Base-by-base conservation (phyloP, 2,888 invertebrate species). In the Drosophila siamana region DNA sequence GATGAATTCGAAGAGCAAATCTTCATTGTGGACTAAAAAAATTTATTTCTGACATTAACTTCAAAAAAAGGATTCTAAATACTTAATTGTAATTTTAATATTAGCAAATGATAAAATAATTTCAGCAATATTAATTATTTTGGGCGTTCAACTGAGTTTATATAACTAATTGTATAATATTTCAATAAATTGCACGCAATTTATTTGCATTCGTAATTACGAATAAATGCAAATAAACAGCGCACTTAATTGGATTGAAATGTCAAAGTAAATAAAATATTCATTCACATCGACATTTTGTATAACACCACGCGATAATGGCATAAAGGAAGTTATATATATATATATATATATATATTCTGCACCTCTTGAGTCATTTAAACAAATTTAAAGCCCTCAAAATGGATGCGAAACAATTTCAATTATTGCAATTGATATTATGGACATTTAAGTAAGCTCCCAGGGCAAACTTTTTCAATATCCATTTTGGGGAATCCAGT, bases 401-500 rank as follows among this genome's bases (percentile, higher is more conserved):
- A 19, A 52, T 41, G 28, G 28, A 52, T 52, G n/a, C 52, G 5
- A 11, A 19, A 26, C 16, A 52, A 38, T 22, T 47, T 38, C 24
- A 36, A 24, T 56, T 56, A 33, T 44, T 44, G 33, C 38, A 40
- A 65, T 64, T 76, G 64, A 30, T 61, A 46, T 52, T 57, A 46
- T 36, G 55, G 24, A 52, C 22, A 61, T 60, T 71, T 33, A 41
- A 72, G 33, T 15, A 44, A 48, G 41, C 13, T 7, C 4, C 28
- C 30, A 73, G 57, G 56, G 8, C 33, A 67, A 74, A 78, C 33
- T 74, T 74, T 74, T 73, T 38, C 74, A 67, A 74, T 68, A 74
- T 62, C 56, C 57, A 73, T 64, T 64, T 56, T n/a, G n/a, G 22
- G 47, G 28, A 33, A 60, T n/a, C 51, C 78, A 78, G 16, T 59